These are phyloP conservation scores for Drosophila demipolita DNA, from an alignment of 2,888 invertebrate species.

Conservation along the genomic window DNA sequence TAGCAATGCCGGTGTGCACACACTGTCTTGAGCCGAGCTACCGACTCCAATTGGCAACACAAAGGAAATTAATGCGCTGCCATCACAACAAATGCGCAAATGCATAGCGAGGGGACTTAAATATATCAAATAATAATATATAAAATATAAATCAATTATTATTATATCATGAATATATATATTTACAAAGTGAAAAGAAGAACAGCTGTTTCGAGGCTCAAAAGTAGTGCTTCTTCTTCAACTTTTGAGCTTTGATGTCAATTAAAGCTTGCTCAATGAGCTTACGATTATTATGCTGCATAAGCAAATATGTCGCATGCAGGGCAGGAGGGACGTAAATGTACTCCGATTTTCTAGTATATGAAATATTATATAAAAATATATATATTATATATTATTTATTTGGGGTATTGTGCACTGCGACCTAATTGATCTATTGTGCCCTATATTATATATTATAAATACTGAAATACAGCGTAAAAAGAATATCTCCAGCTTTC, in stretches of 20 bases:
- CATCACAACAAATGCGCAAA: constrained; percentile 38
- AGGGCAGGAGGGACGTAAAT: neutral
- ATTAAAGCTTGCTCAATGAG: neutral
- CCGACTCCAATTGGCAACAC: neutral
- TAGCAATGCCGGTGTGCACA: neutral
- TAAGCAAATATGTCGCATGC: neutral
- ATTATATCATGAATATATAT: neutral
- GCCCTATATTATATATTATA: neutral
- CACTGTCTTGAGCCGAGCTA: neutral
- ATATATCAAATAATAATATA: too few species aligned
- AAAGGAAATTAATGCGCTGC: neutral
- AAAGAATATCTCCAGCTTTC: neutral
- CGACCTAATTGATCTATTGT: too few species aligned
- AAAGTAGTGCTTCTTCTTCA: neutral
- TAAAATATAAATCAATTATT: neutral
- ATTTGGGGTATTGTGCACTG: too few species aligned
- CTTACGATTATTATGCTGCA: neutral
- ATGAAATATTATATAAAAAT: neutral
- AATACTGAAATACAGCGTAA: neutral
- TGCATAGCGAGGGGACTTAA: constrained; percentile 24
- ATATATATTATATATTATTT: neutral
- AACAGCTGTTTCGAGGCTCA: neutral
- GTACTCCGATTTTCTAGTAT: neutral
- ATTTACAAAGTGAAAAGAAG: neutral
- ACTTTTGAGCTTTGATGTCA: neutral